phyloP scores from a whole-genome alignment of 2,888 invertebrate genomes.

The Catocala nupta region DNA sequence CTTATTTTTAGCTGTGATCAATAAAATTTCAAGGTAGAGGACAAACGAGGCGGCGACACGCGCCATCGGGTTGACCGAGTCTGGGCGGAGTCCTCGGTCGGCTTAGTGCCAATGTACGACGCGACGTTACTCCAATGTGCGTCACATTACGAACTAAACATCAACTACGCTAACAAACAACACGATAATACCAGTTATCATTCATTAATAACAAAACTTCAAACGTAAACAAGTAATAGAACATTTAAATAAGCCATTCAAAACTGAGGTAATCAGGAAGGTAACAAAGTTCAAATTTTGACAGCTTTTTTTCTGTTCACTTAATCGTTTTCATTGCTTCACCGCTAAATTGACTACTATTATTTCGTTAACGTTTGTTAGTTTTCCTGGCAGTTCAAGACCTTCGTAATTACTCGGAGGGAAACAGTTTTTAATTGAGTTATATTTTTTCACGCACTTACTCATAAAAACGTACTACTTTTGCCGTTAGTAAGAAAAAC shows the following conservation, averaged over 20 bases:
- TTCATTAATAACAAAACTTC: neutral
- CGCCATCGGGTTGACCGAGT: slow-evolving; percentile 59
- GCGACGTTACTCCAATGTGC: slow-evolving; percentile 53
- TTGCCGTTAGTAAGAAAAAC: slow-evolving; percentile 31
- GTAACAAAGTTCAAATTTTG: slow-evolving; percentile 4
- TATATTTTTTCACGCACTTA: slow-evolving; percentile 31
- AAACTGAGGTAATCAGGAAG: neutral
- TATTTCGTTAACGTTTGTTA: slow-evolving; percentile 13
- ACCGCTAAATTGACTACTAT: slow-evolving; percentile 11
- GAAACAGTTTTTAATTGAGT: slow-evolving; percentile 26
- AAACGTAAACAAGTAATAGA: neutral
- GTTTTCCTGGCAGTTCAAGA: slow-evolving; percentile 18
- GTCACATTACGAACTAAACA: slow-evolving; percentile 44
- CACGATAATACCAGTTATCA: slow-evolving; percentile 17
- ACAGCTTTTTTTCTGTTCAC: slow-evolving; percentile 3
- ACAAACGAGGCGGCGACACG: slow-evolving; percentile 56
- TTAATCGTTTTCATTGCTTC: slow-evolving; percentile 8
- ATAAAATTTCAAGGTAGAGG: slow-evolving; percentile 60
- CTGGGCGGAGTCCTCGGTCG: slow-evolving; percentile 64
- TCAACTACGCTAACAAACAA: slow-evolving; percentile 31
- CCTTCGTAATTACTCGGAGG: slow-evolving; percentile 34
- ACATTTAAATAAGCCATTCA: neutral
- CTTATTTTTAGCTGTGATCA: slow-evolving; percentile 55
- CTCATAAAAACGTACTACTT: slow-evolving; percentile 31
- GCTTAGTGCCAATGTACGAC: slow-evolving; percentile 60